phyloP scores from a whole-genome alignment of 2,888 invertebrate genomes.

The Dryobotodes eremita region DNA sequence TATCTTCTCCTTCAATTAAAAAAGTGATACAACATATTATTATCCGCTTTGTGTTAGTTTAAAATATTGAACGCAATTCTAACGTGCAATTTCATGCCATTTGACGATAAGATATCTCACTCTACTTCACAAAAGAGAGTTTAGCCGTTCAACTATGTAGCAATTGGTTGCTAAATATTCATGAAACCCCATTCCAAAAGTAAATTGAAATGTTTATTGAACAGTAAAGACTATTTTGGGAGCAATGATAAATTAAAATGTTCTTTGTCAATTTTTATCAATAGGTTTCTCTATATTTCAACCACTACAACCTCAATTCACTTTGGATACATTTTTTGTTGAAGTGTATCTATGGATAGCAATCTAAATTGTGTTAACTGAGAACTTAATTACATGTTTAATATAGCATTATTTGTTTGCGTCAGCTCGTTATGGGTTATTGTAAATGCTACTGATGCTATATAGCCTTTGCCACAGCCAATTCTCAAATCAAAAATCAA shows the following conservation, averaged over 20 bases:
- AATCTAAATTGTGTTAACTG: neutral
- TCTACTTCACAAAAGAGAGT: constrained; percentile 6
- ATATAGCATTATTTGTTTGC: neutral
- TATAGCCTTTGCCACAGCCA: neutral
- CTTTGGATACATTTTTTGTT: neutral
- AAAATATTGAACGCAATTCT: neutral
- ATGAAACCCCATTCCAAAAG: constrained; percentile 6
- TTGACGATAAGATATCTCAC: neutral
- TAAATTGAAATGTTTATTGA: neutral
- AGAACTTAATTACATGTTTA: neutral
- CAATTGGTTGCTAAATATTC: constrained; percentile 10
- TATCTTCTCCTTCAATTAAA: neutral
- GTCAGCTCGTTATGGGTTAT: neutral
- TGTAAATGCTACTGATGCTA: neutral
- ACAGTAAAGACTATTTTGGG: neutral
- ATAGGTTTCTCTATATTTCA: neutral
- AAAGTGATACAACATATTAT: neutral
- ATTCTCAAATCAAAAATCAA: too few species aligned
- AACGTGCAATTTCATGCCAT: neutral
- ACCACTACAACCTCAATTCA: neutral
- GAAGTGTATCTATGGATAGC: too few species aligned
- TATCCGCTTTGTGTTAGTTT: neutral
- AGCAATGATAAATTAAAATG: neutral
- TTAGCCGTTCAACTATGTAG: neutral
- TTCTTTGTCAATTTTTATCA: neutral